phyloP scores from a whole-genome alignment of 2,888 invertebrate genomes.

The Stegophylla sp. region DNA sequence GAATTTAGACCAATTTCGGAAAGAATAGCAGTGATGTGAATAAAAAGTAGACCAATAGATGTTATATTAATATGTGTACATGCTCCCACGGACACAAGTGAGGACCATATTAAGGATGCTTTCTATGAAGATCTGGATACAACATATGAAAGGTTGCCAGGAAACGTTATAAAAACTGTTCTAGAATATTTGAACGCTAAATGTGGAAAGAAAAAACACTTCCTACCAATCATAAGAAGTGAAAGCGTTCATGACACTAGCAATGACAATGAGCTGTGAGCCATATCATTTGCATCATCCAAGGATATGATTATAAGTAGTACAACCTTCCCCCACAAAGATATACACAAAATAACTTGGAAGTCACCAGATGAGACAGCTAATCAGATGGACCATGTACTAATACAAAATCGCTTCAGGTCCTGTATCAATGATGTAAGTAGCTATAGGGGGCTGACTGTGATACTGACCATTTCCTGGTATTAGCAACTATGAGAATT shows the following conservation, averaged over 20 bases:
- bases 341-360: neutral
- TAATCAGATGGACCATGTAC: neutral
- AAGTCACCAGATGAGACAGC: neutral
- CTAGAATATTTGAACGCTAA: neutral
- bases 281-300: neutral
- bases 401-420: too few species aligned
- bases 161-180: neutral
- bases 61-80: slow-evolving; percentile 1
- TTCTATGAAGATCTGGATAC: slow-evolving; percentile 6
- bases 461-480: slow-evolving; percentile 8
- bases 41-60: slow-evolving; percentile 9
- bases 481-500: slow-evolving; percentile 1
- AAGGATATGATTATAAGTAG: slow-evolving; percentile 13
- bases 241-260: neutral
- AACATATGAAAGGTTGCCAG: slow-evolving; percentile 7
- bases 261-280: neutral
- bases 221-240: neutral
- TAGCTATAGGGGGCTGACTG: too few species aligned
- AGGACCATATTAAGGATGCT: neutral
- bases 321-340: neutral
- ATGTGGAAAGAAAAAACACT: neutral
- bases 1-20: neutral
- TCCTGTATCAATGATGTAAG: too few species aligned
- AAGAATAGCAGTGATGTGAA: neutral
- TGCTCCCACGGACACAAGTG: neutral